Conservation (phyloP, 2,797 vertebrate genomes). For the Cottoperca gobio region DNA sequence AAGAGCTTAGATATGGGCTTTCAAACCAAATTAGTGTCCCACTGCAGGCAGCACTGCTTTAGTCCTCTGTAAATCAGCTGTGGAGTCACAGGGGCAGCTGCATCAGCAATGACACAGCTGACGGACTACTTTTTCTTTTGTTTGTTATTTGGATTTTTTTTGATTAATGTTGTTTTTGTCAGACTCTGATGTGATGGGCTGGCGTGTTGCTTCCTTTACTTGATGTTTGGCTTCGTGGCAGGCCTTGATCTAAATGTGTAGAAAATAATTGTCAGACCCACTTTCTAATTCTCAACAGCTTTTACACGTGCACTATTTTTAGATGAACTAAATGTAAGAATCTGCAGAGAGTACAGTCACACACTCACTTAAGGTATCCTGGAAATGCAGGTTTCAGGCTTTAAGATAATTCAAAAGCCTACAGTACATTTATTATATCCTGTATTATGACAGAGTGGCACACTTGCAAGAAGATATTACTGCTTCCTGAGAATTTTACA, state of each 20-base stretch:
- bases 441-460: neutral
- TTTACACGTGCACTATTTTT: constrained; percentile 72
- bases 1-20: constrained; percentile 43
- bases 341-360: constrained; percentile 46
- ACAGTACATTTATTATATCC: neutral
- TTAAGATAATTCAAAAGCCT: neutral
- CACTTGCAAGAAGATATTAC: neutral
- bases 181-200: neutral
- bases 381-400: constrained; percentile 7
- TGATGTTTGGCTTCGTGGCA: constrained; percentile 4
- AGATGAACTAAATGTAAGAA: constrained; percentile 68
- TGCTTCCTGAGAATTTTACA: neutral
- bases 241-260: constrained; percentile 12
- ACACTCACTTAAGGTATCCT: constrained; percentile 21
- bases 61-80: constrained; percentile 37
- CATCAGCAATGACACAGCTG: constrained; percentile 51
- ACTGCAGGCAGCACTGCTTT: constrained; percentile 18
- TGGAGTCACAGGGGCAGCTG: constrained; percentile 8
- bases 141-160: constrained; percentile 1
- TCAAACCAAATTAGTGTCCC: constrained; percentile 32
- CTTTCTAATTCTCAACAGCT: constrained; percentile 61
- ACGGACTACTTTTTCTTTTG: neutral
- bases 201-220: neutral
- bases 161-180: neutral
- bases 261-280: constrained; percentile 53